Evolutionary conservation across 2,888 invertebrate species (phyloP), one percentile per base, ranked within the genome.

Genomic region (Heteromurus nitidus): DNA sequence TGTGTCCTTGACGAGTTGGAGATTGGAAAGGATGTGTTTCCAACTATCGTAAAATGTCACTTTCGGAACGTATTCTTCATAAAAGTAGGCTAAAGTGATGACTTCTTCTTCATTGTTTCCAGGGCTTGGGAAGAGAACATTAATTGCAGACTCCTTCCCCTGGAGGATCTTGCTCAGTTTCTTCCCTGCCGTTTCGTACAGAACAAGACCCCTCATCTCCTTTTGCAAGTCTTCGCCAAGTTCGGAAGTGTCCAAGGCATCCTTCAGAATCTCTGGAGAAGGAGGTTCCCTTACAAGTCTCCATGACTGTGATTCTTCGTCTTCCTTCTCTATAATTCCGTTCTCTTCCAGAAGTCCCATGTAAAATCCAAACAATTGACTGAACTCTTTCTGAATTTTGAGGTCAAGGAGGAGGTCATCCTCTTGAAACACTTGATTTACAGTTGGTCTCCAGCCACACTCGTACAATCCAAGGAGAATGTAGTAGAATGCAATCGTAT

Each of bases 91-190:
- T 18, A 58, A 26, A 24, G 58, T 28, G 3, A 13, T 16, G 18
- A 3, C 28, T 1, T 50, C 50, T 50, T 50, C 50, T 7, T 18
- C 20, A 1, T 44, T 44, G 2, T n/a, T 9, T 2, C 2, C 2
- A 20, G n/a, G 20, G 1, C 28, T 36, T 1, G 75, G 75, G 26
- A 76, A 76, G 3, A 76, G 28, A 20, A 67, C 22, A n/a, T 55
- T 20, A 11, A 76, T 20, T 3, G 76, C 55, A 16, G 67, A 55
- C n/a, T 55, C 53, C 20, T 42, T 55, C n/a, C 76, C 76, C 26
- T 24, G 31, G 9, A 76, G 20, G n/a, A 76, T 58, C 1, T 36
- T 28, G n/a, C 58, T 24, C 26, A 58, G 11, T 24, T n/a, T 24
- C 20, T 18, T 36, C 53, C 70, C 64, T 16, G 67, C 72, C 50